phyloP scores from a whole-genome alignment of 2,888 invertebrate genomes.

The Drosophila setosimentum region DNA sequence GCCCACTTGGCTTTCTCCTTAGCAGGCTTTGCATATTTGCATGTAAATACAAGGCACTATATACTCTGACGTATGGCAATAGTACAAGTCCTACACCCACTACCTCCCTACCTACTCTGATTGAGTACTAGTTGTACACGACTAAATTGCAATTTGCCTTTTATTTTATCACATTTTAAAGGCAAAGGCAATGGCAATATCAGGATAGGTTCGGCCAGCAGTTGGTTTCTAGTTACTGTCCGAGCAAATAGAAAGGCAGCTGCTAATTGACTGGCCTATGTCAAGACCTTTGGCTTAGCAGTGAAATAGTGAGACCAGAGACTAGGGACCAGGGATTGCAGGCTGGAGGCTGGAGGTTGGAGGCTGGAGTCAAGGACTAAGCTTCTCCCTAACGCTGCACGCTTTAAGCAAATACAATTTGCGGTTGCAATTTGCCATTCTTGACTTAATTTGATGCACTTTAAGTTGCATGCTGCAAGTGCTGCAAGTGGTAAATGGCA shows the following conservation, averaged over 20 bases:
- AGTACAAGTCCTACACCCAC: not conserved
- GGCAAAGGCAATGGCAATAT: conserved; percentile 12
- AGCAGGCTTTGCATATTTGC: conserved; percentile 66
- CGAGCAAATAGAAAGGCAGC: conserved; percentile 69
- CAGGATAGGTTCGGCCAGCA: conserved; percentile 9
- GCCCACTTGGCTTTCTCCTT: conserved; percentile 29
- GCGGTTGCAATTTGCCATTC: conserved; percentile 71
- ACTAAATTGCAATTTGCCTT: conserved; percentile 73
- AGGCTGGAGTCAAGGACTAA: conserved; percentile 9
- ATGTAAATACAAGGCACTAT: conserved; percentile 58
- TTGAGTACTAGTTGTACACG: conserved; percentile 29
- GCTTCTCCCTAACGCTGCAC: not conserved
- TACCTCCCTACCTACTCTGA: not conserved
- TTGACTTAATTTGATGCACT: conserved; percentile 63
- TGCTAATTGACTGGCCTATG: conserved; percentile 78
- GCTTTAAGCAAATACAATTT: conserved; percentile 71
- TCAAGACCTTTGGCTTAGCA: conserved; percentile 61
- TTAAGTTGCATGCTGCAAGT: conserved; percentile 51
- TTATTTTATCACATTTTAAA: conserved; percentile 75
- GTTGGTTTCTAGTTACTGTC: conserved; percentile 60
- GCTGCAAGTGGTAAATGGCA: conserved; percentile 30
- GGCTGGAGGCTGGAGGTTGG: conserved; percentile 10
- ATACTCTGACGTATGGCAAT: conserved; percentile 12
- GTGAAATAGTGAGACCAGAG: conserved; percentile 15
- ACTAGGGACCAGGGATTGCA: conserved; percentile 5